Percentiles rank a stretch among this genome's conserved stretches.
These are phyloP conservation scores for Ormyrus nitidulus DNA, from an alignment of 2,888 invertebrate genomes.

Conservation along the genomic window DNA sequence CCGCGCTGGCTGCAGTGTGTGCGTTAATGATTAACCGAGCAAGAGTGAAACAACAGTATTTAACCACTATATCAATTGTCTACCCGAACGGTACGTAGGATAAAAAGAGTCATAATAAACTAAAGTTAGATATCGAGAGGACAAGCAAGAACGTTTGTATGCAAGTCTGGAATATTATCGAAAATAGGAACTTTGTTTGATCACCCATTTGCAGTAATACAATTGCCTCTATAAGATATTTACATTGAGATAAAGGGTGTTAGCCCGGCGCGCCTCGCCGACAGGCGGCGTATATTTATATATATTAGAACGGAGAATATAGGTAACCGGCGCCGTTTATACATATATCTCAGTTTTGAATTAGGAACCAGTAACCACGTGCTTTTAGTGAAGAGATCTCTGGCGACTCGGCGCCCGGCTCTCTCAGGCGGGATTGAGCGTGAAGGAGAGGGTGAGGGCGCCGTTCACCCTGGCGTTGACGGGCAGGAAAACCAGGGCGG, in stretches of 20 bases:
- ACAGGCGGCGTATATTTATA: neutral
- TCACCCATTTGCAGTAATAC: conserved; percentile 66
- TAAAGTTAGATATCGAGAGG: conserved; percentile 47
- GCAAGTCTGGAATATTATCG: conserved; percentile 55
- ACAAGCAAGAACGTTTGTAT: conserved; percentile 54
- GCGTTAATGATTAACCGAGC: conserved; percentile 2
- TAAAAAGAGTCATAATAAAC: neutral
- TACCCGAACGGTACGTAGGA: conserved; percentile 3
- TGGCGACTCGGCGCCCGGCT: conserved; percentile 30
- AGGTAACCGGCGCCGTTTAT: neutral
- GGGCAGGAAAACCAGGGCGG: conserved; percentile 95
- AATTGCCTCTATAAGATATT: conserved; percentile 53
- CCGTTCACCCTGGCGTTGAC: conserved; percentile 91
- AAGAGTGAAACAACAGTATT: neutral
- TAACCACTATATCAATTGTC: neutral
- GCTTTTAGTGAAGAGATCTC: conserved; percentile 58
- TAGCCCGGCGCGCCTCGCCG: conserved; percentile 10
- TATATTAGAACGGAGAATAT: too few relatives aligned
- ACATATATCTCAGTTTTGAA: conserved; percentile 45
- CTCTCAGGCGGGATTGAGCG: conserved; percentile 92
- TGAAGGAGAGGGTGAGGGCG: conserved; percentile 93
- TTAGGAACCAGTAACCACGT: conserved; percentile 70
- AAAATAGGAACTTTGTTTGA: conserved; percentile 74
- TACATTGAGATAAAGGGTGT: conserved; percentile 46
- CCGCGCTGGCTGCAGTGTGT: conserved; percentile 23